These are phyloP conservation scores for Frieseomelitta varia DNA, from an alignment of 1,140 invertebrate genomes.

Conservation along the genomic window DNA sequence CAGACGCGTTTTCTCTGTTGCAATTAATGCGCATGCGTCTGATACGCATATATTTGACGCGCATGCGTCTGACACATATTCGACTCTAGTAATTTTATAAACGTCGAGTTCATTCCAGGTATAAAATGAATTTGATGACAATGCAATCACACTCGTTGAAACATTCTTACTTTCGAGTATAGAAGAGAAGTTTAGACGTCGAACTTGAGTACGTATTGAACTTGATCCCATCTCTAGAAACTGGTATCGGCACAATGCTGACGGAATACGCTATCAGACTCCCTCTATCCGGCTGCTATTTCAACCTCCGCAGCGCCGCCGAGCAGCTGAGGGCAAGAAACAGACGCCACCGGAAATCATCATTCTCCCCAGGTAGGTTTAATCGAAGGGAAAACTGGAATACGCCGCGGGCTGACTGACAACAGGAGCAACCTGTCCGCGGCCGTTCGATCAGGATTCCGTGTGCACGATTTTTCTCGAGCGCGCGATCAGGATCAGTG, in stretches of 20 bases:
- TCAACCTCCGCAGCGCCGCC: background rate
- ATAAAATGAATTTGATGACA: too few relatives aligned
- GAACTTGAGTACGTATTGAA: background rate
- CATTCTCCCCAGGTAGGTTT: constrained; percentile 66
- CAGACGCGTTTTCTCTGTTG: too few relatives aligned
- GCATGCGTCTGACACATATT: too few relatives aligned
- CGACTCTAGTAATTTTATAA: too few relatives aligned
- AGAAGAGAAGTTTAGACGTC: background rate
- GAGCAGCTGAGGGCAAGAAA: constrained; percentile 59
- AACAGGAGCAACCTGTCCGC: constrained; percentile 63
- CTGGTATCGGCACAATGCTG: constrained; percentile 72
- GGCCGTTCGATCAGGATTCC: constrained; percentile 22
- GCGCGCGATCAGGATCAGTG: too few relatives aligned
- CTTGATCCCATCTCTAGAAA: constrained; percentile 38
- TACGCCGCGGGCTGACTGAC: constrained; percentile 64
- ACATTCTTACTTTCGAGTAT: background rate
- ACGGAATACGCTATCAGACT: constrained; percentile 60
- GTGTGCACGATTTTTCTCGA: constrained; percentile 9
- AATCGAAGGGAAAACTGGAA: constrained; percentile 70
- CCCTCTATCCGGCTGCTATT: constrained; percentile 65
- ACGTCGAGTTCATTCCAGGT: too few relatives aligned
- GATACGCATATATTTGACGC: too few relatives aligned
- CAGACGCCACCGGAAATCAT: constrained; percentile 77
- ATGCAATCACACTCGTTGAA: too few relatives aligned
- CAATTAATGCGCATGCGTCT: too few relatives aligned